Conservation (phyloP, 2,113 vertebrate species). For the Apaloderma vittatum region DNA sequence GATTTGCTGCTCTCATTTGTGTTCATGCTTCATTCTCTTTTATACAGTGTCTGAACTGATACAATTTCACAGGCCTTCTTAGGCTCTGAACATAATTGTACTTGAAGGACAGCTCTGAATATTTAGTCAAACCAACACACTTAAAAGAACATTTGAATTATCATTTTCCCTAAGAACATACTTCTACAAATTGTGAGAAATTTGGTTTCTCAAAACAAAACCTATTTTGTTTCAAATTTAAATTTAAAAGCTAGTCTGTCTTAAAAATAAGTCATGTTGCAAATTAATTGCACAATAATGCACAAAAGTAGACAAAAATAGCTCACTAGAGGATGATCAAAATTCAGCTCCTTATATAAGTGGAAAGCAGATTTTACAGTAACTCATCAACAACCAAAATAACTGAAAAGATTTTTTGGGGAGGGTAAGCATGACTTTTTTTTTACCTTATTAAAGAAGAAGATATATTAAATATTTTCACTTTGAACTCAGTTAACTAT, state of each 20-base stretch:
- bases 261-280: not conserved
- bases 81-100: not conserved
- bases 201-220: not conserved
- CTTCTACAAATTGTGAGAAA: not conserved
- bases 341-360: constrained; percentile 36
- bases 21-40: not conserved
- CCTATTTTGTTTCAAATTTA: not conserved
- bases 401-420: not conserved
- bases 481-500: not conserved
- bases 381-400: not conserved
- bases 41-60: not conserved
- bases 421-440: not conserved
- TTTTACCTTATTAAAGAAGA: not conserved
- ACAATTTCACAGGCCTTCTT: constrained; percentile 19
- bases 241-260: not conserved
- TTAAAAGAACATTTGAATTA: not conserved
- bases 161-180: not conserved
- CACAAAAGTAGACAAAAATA: constrained; percentile 30
- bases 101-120: not conserved
- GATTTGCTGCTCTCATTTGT: not conserved
- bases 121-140: not conserved
- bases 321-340: not conserved
- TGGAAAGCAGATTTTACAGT: constrained; percentile 11
- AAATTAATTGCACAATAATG: constrained; percentile 34
- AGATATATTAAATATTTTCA: not conserved